Base-by-base conservation (phyloP, 2,888 invertebrate genomes). In the Zygogramma bicolorata region DNA sequence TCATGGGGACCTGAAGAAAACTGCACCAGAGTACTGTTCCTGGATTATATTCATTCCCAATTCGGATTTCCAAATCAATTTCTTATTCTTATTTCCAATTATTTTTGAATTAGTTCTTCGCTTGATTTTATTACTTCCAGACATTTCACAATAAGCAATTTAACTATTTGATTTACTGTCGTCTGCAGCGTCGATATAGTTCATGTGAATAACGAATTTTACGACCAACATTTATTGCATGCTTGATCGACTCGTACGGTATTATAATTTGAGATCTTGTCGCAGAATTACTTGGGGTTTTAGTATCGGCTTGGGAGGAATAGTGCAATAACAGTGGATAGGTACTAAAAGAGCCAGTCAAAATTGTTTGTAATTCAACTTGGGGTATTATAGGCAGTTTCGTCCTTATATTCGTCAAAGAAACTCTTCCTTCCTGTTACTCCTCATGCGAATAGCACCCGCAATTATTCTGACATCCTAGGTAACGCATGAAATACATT, bases 81-180 rank as follows among this genome's bases (percentile, higher is more conserved):
- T 53, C 25, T 15, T n/a, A 20, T 15, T 46, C 7, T n/a, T 27
- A 6, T 13, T 53, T 27, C n/a, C 53, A 53, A 18, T 46, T 46
- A 22, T 46, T 22, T 10, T 20, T 10, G 8, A 53, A 53, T 6
- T 25, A 4, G 25, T n/a, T 27, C 4, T 42, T 6, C 18, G 7
- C 4, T 42, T 18, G 42, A 42, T 6, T 18, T 18, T 13, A 27
- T n/a, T 27, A 1, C 25, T 13, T 6, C 27, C 13, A 53, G 53
- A 25, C 53, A 27, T 25, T 27, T 2, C 53, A 7, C 53, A 13
- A 53, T 53, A 53, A 13, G 25, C 27, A 53, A 53, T 53, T 53
- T 53, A 53, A 53, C 27, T 25, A 53, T 25, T 53, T 53, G 53
- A 53, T 53, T 53, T 53, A 53, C 53, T 6, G 27, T 25, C 53